Evolutionary conservation across 1,140 invertebrate genomes (phyloP).

Genomic region (Choristoneura fumiferana): DNA sequence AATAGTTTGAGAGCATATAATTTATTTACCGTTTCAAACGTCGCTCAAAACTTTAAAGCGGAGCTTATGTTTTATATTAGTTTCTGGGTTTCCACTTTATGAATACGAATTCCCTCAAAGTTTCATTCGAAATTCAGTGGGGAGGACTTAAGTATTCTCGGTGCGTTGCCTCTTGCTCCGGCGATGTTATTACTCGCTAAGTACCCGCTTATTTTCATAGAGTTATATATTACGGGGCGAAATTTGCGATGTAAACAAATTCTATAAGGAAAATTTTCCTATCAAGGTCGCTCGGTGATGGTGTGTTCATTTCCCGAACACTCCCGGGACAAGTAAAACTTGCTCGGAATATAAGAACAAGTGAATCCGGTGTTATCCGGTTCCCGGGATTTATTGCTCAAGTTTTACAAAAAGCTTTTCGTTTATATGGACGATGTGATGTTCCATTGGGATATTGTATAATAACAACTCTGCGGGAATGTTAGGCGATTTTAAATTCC

Average conservation of each 20-base stretch:
- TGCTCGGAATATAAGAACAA: constrained; percentile 13
- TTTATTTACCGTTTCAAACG: constrained; percentile 41
- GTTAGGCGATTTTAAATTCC: not conserved
- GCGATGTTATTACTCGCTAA: constrained; percentile 9
- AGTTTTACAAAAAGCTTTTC: constrained; percentile 17
- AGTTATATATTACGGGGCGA: not conserved
- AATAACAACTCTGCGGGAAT: no score
- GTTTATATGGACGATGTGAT: constrained; percentile 14
- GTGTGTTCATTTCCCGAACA: not conserved
- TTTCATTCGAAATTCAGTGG: constrained; percentile 13
- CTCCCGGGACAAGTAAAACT: not conserved
- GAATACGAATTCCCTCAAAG: constrained; percentile 40
- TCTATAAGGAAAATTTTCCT: not conserved
- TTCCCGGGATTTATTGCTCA: constrained; percentile 12
- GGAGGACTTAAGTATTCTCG: constrained; percentile 13
- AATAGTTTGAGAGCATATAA: constrained; percentile 11
- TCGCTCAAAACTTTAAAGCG: constrained; percentile 37
- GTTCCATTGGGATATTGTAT: not conserved
- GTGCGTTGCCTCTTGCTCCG: not conserved
- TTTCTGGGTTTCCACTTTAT: constrained; percentile 43
- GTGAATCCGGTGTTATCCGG: constrained; percentile 17
- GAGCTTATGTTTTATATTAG: constrained; percentile 52
- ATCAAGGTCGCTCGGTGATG: constrained; percentile 7
- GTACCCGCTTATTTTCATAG: constrained; percentile 16
- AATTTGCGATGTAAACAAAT: not conserved